These are phyloP conservation scores for Drosophila ezoana DNA, from an alignment of 2,888 invertebrate genomes.

Conservation along the genomic window DNA sequence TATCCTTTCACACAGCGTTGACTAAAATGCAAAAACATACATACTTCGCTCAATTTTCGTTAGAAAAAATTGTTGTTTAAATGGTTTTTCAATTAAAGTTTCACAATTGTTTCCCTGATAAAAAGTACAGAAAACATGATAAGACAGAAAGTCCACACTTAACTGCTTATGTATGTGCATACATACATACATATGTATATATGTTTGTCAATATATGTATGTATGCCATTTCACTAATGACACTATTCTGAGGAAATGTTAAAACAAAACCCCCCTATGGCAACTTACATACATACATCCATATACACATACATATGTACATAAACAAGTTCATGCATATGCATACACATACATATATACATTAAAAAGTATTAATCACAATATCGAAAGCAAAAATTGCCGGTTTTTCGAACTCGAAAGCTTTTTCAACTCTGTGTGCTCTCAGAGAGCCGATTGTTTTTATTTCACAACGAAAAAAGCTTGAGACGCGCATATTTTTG, in stretches of 20 bases:
- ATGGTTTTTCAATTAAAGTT: too few relatives aligned
- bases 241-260: neutral
- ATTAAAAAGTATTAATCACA: neutral
- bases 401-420: slow-evolving; percentile 32
- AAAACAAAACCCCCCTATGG: neutral
- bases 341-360: neutral
- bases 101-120: too few relatives aligned
- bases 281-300: neutral
- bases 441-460: slow-evolving; percentile 11
- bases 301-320: neutral
- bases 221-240: neutral
- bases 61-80: too few relatives aligned
- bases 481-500: neutral
- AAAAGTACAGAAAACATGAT: neutral
- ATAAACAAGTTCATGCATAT: too few relatives aligned
- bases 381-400: neutral
- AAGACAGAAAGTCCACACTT: neutral
- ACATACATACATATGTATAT: neutral
- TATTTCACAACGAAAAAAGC: slow-evolving; percentile 46
- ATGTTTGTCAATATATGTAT: neutral
- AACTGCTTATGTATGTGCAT: neutral
- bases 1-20: too few relatives aligned
- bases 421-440: neutral
- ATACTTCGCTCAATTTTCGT: too few relatives aligned
- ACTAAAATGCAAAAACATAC: too few relatives aligned